These are phyloP conservation scores for Gasteruption jaculator DNA, from an alignment of 2,888 invertebrate species.

Conservation along the genomic window DNA sequence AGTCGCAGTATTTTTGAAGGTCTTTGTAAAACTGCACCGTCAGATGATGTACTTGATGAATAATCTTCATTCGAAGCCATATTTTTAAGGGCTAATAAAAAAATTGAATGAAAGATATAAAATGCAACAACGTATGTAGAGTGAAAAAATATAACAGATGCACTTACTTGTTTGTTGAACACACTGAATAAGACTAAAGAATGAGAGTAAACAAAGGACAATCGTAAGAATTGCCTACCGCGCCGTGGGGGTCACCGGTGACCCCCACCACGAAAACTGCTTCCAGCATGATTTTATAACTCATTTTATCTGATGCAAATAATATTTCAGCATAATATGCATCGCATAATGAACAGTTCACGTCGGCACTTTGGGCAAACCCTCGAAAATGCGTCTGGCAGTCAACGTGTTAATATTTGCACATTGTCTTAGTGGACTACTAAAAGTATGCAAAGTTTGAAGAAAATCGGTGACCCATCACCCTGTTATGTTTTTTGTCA, in stretches of 20 bases:
- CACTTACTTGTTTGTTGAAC: slow-evolving; percentile 13
- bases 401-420: slow-evolving; percentile 9
- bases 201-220: slow-evolving; percentile 5
- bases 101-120: slow-evolving; percentile 12
- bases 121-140: slow-evolving; percentile 12
- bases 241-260: slow-evolving; percentile 10
- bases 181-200: slow-evolving; percentile 16
- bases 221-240: slow-evolving; percentile 8
- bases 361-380: slow-evolving; percentile 12
- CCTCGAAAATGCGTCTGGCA: slow-evolving; percentile 8
- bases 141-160: slow-evolving; percentile 13
- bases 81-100: slow-evolving; percentile 16
- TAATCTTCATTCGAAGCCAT: slow-evolving; percentile 18
- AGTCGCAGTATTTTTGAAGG: slow-evolving; percentile 14
- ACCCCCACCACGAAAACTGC: slow-evolving; percentile 4
- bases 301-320: not conserved
- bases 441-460: too few relatives aligned
- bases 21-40: slow-evolving; percentile 14
- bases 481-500: too few relatives aligned
- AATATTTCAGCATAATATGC: slow-evolving; percentile 8
- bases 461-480: too few relatives aligned
- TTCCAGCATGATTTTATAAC: slow-evolving; percentile 5
- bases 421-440: too few relatives aligned
- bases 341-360: slow-evolving; percentile 14
- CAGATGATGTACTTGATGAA: slow-evolving; percentile 13